A percentile compares a stretch with the other conserved stretches of the same genome.
Conservation (phyloP, 2,888 invertebrate species). For the Cheilosia soror region DNA sequence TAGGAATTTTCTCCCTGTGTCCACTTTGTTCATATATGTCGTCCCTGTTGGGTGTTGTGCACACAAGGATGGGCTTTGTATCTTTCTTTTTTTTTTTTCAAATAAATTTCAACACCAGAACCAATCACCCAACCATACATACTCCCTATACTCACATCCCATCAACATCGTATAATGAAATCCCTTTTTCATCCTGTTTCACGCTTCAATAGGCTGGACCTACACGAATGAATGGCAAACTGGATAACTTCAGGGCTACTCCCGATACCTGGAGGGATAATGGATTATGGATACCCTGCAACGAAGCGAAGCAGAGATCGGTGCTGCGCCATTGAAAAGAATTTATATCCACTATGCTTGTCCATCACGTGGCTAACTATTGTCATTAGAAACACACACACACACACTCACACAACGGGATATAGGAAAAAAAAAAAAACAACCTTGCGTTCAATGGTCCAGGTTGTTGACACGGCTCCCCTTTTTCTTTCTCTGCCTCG, state of each 20-base stretch:
- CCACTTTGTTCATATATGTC: conserved; percentile 52
- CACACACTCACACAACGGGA: conserved; percentile 4
- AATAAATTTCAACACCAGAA: conserved; percentile 58
- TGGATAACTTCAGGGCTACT: conserved; percentile 46
- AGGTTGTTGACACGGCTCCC: conserved; percentile 62
- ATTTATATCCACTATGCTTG: conserved; percentile 59
- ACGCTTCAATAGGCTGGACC: conserved; percentile 67
- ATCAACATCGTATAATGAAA: conserved; percentile 51
- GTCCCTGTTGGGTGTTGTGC: conserved; percentile 12
- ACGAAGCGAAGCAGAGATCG: conserved; percentile 7
- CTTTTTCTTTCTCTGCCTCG: neutral
- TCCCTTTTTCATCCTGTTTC: conserved; percentile 73
- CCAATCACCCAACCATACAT: conserved; percentile 62
- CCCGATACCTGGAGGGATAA: conserved; percentile 53
- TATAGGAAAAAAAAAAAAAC: neutral
- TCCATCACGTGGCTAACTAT: conserved; percentile 67
- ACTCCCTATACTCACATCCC: conserved; percentile 13
- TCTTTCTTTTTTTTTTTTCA: conserved; percentile 33
- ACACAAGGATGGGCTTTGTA: conserved; percentile 30
- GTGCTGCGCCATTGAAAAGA: conserved; percentile 46
- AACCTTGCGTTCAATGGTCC: conserved; percentile 5
- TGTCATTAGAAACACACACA: conserved; percentile 53
- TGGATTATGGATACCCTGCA: conserved; percentile 43
- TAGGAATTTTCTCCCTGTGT: conserved; percentile 46
- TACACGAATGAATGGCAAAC: conserved; percentile 48